Base-by-base conservation (phyloP, 2,113 vertebrate genomes). In the Aegithalos caudatus region DNA sequence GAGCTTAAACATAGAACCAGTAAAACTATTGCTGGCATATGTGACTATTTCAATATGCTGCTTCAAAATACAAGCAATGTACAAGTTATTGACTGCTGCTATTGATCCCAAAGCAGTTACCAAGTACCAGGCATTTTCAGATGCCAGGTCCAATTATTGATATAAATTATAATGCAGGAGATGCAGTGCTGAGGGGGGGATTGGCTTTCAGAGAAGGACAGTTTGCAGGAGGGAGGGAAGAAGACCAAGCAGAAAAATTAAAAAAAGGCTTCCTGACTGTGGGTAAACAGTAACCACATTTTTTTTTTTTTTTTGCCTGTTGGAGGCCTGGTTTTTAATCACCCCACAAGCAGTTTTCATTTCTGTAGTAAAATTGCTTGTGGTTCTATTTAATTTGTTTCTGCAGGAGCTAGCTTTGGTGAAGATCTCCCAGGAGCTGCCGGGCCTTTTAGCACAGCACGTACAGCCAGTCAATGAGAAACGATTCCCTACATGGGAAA, bases 361-460 rank as follows among this genome's bases (percentile, higher is more conserved):
- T 98, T 98, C 97, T 98, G 97, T 97, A 98, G 98, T 98, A 98
- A 98, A 98, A 98, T 98, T 98, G 97, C 98, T 98, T 98, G 98
- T 98, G 98, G 98, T 98, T 97, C 97, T 98, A 97, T 97, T 98
- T 97, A 98, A 98, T 98, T 97, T 98, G 91, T 98, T 98, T 97
- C 97, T 96, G 95, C 98, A 99, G 99, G 98, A 99, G 97, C 97
- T 98, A 70, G 98, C 98, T 87, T 96, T 98, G 97, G 96, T 97
- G 93, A 98, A 97, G 98, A 98, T 99, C 98, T 98, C 98, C 95
- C 97, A 99, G 97, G 99, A 99, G 97, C 98, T 99, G 97, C 98
- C 98, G 81, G 97, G 98, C 97, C 98, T 99, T 98, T 98, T 99
- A 97, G 97, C 98, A 95, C 97, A 97, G 97, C 97, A 99, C 95